Evolutionary conservation across 2,113 vertebrate genomes (phyloP), one percentile per base, ranked within the genome.

Genomic region (Ondatra zibethicus): DNA sequence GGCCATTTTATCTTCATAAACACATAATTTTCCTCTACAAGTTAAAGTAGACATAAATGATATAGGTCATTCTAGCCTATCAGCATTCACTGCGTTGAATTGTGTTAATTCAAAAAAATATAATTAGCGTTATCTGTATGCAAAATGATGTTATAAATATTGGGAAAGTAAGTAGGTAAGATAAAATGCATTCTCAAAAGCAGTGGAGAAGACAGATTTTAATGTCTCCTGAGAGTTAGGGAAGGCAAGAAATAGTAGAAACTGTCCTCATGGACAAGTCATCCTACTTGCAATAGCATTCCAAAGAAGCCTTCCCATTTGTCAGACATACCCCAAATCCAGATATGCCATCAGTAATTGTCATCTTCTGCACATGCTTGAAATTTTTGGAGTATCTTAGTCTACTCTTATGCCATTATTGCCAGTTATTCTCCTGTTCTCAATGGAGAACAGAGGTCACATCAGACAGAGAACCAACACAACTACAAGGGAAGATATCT

Each of bases 381-480:
- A 85, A 77, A 31, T 91, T 90, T 17, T 42, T 88, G 84, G 47
- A 92, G 42, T 9, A 85, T 61, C 47, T 14, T 93, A 61, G 94
- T 33, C 39, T 66, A 45, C 36, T 92, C 90, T 77, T 72, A 66
- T 13, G 2, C 10, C 2, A 31, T 92, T 95, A 78, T 89, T 96
- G 73, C 68, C 89, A 96, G 89, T 3, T 61, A 68, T 13, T 61
- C 89, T 97, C 88, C 75, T 82, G 25, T 88, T 92, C 61, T 91
- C 97, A 58, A 92, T 31, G 39, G 97, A 96, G 61, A 66, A 94
- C 90, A 93, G 85, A 97, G 97, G 7, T 97, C 0, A 0, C n/a
- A 89, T 91, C 88, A 95, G 86, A 93, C 14, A 50, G 61, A 97
- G 91, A 77, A 97, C 92, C 6, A 58, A 27, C 93, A 63, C 52